Conservation (phyloP, 1,140 invertebrate genomes). For the Eciton burchellii region DNA sequence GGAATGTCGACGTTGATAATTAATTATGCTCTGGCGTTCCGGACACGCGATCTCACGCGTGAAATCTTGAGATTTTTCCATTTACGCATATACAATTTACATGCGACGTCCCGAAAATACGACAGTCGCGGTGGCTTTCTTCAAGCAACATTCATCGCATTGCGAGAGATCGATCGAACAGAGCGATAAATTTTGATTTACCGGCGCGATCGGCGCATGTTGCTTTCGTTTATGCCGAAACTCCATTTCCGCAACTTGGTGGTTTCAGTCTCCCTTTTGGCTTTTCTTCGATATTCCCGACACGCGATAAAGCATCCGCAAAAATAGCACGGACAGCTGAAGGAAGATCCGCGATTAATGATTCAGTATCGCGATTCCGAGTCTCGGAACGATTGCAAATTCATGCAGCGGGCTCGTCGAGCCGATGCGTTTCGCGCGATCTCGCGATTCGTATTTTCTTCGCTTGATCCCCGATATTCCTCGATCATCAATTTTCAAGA, state of each 20-base stretch:
- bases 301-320: not conserved
- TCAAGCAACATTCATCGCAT: too few relatives aligned
- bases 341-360: slow-evolving; percentile 14
- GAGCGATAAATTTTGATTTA: not conserved
- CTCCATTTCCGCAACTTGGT: not conserved
- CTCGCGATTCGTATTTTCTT: not conserved
- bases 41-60: slow-evolving; percentile 14
- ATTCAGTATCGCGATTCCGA: slow-evolving; percentile 1
- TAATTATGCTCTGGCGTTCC: slow-evolving; percentile 53
- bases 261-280: not conserved
- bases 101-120: not conserved
- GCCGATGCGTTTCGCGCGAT: slow-evolving; percentile 20
- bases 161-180: not conserved
- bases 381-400: slow-evolving; percentile 8
- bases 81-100: not conserved
- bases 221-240: not conserved
- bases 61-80: slow-evolving; percentile 18
- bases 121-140: too few relatives aligned
- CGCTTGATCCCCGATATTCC: not conserved
- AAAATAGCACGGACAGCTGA: not conserved
- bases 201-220: too few relatives aligned
- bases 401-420: not conserved
- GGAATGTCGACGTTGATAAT: slow-evolving; percentile 35
- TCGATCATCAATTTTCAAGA: not conserved
- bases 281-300: slow-evolving; percentile 14